Conservation (phyloP, 2,888 invertebrate genomes). For the Tineola bisselliella region DNA sequence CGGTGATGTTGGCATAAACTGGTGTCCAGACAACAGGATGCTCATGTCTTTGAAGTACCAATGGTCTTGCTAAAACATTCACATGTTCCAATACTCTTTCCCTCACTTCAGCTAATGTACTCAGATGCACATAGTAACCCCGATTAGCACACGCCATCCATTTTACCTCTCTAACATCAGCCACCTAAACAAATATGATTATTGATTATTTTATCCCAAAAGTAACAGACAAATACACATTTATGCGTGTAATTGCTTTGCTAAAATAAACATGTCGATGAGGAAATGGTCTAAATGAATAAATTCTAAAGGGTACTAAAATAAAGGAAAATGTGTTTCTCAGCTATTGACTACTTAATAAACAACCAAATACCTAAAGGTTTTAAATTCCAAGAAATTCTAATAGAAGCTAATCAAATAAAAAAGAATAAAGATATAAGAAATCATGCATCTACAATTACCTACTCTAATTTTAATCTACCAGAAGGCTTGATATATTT, state of each 20-base stretch:
- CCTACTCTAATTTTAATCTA: not conserved
- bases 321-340: not conserved
- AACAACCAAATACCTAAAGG: no score
- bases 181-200: conserved; percentile 53
- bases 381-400: no score
- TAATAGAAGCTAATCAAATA: no score
- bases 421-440: no score
- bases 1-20: conserved; percentile 92
- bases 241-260: not conserved
- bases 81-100: conserved; percentile 97
- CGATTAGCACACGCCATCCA: conserved; percentile 99
- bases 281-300: not conserved
- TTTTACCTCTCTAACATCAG: conserved; percentile 91
- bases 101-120: conserved; percentile 95
- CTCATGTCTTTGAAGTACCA: conserved; percentile 84
- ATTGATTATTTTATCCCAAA: not conserved
- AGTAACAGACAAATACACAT: not conserved
- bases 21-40: conserved; percentile 98
- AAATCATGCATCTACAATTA: not conserved
- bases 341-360: not conserved
- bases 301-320: not conserved
- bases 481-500: no score
- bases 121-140: conserved; percentile 95
- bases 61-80: conserved; percentile 94
- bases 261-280: not conserved